Evolutionary conservation across 2,797 vertebrate species (phyloP).

Genomic region (Manis javanica): DNA sequence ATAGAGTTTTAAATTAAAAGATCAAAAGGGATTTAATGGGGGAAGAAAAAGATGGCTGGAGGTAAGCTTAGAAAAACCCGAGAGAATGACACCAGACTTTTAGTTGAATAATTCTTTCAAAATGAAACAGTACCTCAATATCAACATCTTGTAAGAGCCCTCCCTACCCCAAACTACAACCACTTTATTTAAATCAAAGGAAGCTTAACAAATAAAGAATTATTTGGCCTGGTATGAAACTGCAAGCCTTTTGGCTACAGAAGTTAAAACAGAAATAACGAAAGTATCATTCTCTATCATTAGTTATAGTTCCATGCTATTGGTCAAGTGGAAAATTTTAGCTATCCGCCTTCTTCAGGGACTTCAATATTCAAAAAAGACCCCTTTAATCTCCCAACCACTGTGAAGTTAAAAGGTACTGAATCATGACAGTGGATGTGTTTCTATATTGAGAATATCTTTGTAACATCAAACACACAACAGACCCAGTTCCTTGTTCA

Average conservation of each 20-base stretch:
- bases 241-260: neutral
- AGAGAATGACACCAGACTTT: neutral
- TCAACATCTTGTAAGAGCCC: neutral
- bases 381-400: neutral
- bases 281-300: neutral
- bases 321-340: constrained; percentile 19
- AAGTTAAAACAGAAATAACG: neutral
- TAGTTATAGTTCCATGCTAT: neutral
- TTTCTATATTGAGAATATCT: constrained; percentile 41
- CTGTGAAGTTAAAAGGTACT: constrained; percentile 6
- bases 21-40: neutral
- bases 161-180: neutral
- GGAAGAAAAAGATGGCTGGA: neutral
- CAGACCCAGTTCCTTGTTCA: neutral
- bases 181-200: constrained; percentile 20
- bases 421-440: neutral
- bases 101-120: neutral
- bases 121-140: constrained; percentile 15
- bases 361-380: constrained; percentile 51
- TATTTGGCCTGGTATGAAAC: neutral
- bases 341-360: neutral
- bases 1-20: constrained; percentile 44
- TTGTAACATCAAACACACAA: constrained; percentile 16
- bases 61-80: neutral
- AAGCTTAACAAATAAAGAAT: constrained; percentile 17